Evolutionary conservation across 1,140 invertebrate species (phyloP).

Genomic region (Centruroides sculpturatus): DNA sequence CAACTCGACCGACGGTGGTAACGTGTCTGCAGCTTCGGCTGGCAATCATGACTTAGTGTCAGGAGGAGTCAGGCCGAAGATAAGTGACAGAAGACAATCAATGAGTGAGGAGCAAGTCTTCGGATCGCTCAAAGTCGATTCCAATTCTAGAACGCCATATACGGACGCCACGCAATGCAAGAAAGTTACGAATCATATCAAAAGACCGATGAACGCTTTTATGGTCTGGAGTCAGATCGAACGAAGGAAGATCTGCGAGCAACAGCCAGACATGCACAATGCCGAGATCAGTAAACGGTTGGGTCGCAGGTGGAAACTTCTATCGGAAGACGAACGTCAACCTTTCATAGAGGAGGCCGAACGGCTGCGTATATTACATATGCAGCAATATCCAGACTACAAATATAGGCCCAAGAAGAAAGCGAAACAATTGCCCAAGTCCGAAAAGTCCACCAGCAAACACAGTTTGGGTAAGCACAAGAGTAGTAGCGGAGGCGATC

Average conservation of each 20-base stretch:
- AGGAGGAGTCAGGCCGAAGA: background rate
- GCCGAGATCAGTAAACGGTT: constrained; percentile 88
- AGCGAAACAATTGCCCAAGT: constrained; percentile 29
- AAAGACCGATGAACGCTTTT: constrained; percentile 94
- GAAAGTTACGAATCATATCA: constrained; percentile 89
- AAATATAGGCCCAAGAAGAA: constrained; percentile 90
- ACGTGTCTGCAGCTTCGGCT: background rate
- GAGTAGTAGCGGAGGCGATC: too few species aligned
- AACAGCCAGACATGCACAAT: constrained; percentile 89
- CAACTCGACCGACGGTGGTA: background rate
- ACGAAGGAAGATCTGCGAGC: constrained; percentile 80
- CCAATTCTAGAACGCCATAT: constrained; percentile 83
- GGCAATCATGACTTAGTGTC: background rate
- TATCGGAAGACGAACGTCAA: constrained; percentile 71
- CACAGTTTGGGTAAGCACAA: too few species aligned
- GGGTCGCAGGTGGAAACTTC: constrained; percentile 76
- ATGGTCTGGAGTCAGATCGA: constrained; percentile 97
- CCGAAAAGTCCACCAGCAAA: background rate
- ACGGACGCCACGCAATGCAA: constrained; percentile 87
- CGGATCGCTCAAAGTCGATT: constrained; percentile 69
- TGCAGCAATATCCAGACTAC: constrained; percentile 94
- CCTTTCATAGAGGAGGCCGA: constrained; percentile 93
- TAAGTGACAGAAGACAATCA: background rate
- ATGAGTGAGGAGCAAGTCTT: constrained; percentile 37
- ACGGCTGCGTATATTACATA: constrained; percentile 71